Conservation (phyloP, 2,113 vertebrate species). For the Tragelaphus buxtoni region DNA sequence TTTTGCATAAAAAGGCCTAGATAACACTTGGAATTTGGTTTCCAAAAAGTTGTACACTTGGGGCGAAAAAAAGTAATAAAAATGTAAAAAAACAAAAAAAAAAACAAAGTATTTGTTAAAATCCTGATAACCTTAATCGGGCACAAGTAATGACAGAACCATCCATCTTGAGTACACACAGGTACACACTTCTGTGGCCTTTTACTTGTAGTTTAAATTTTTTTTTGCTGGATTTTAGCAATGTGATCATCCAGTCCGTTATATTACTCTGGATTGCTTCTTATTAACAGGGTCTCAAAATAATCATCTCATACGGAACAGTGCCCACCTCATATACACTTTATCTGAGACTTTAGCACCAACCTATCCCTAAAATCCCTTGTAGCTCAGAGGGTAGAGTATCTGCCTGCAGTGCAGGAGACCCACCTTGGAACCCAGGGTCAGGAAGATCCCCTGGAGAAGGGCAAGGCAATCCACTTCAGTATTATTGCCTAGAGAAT, state of each 20-base stretch:
- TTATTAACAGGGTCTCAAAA: neutral
- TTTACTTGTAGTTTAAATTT: neutral
- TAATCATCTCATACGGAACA: neutral
- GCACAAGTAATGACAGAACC: no score
- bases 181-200: rapidly evolving
- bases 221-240: neutral
- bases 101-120: neutral
- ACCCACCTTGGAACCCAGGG: neutral
- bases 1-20: neutral
- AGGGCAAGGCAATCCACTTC: neutral
- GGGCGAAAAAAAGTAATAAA: neutral
- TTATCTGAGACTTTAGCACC: neutral
- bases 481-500: neutral
- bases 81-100: neutral
- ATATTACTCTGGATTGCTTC: no score
- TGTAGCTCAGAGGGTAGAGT: neutral
- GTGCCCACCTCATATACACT: rapidly evolving
- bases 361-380: neutral
- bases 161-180: neutral
- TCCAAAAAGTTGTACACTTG: neutral
- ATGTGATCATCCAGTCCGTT: no score
- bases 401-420: neutral
- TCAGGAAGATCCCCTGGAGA: neutral
- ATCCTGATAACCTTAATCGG: neutral
- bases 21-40: neutral